Evolutionary conservation across 2,797 vertebrate genomes (phyloP).

Genomic region (Stomatorhinus walkeri): DNA sequence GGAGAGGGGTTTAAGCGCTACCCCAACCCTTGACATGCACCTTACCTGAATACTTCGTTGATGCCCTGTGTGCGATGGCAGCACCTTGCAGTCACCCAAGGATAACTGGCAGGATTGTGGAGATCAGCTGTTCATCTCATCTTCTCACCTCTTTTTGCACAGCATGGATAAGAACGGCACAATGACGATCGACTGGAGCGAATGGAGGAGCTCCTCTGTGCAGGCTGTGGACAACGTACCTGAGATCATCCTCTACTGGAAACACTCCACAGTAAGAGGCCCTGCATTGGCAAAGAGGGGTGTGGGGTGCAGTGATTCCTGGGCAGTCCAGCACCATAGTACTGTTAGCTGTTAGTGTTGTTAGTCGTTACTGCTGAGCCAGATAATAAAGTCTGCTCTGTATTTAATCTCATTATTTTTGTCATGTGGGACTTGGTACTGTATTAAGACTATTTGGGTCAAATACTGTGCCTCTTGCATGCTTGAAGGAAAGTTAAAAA

Average conservation of each 20-base stretch:
- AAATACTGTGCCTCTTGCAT: neutral
- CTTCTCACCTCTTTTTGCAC: conserved; percentile 16
- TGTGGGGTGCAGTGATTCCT: neutral
- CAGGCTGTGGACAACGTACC: conserved; percentile 91
- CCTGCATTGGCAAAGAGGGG: neutral
- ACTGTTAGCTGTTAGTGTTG: neutral
- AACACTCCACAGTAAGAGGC: conserved; percentile 83
- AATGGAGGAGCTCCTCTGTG: conserved; percentile 91
- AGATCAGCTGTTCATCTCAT: neutral
- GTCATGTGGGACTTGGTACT: neutral
- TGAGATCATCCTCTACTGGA: conserved; percentile 97
- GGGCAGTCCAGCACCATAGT: neutral
- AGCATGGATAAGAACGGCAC: conserved; percentile 97
- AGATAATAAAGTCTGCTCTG: neutral
- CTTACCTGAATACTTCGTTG: neutral
- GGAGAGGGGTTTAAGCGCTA: neutral
- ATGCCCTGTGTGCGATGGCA: neutral
- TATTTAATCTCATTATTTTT: neutral
- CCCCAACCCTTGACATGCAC: neutral
- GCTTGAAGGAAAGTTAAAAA: neutral
- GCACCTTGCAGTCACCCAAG: neutral
- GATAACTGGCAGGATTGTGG: neutral
- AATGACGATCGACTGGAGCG: conserved; percentile 95
- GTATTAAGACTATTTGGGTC: neutral
- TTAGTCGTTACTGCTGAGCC: neutral